phyloP scores from a whole-genome alignment of 2,113 vertebrate genomes.

The Sinocyclocheilus anshuiensis region DNA sequence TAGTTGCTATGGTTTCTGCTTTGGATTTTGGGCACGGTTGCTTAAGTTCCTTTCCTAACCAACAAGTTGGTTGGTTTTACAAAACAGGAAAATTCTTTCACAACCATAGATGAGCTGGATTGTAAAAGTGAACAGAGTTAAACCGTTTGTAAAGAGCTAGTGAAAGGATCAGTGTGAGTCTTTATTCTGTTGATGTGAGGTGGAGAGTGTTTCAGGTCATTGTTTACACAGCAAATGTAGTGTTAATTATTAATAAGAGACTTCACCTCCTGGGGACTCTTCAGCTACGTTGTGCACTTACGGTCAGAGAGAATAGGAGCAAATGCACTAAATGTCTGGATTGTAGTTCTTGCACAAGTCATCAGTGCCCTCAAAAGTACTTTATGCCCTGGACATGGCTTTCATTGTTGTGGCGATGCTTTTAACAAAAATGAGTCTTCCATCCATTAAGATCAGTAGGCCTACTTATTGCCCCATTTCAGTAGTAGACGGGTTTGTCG shows the following conservation, averaged over 20 bases:
- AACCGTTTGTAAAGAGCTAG: not conserved
- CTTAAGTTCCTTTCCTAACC: not conserved
- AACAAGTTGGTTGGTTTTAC: not conserved
- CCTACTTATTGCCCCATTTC: too few relatives aligned
- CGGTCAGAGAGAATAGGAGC: not conserved
- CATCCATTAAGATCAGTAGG: too few relatives aligned
- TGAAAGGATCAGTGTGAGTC: not conserved
- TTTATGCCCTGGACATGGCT: not conserved
- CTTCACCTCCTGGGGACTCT: not conserved
- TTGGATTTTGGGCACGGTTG: not conserved
- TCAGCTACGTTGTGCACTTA: not conserved
- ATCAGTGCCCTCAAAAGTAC: not conserved
- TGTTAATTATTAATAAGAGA: slow-evolving; percentile 34
- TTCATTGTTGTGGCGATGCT: not conserved
- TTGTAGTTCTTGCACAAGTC: too few relatives aligned
- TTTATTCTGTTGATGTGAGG: not conserved
- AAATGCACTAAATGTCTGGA: not conserved
- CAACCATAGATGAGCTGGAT: not conserved
- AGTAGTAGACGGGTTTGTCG: too few relatives aligned
- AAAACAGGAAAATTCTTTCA: not conserved
- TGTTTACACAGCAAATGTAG: not conserved
- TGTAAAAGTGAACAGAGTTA: too few relatives aligned
- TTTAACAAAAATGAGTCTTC: too few relatives aligned
- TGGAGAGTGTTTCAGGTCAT: not conserved
- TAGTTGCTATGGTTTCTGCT: not conserved